Evolutionary conservation across 2,113 vertebrate genomes (phyloP), one percentile per base, ranked within the genome.

Genomic region (Jacana jacana): DNA sequence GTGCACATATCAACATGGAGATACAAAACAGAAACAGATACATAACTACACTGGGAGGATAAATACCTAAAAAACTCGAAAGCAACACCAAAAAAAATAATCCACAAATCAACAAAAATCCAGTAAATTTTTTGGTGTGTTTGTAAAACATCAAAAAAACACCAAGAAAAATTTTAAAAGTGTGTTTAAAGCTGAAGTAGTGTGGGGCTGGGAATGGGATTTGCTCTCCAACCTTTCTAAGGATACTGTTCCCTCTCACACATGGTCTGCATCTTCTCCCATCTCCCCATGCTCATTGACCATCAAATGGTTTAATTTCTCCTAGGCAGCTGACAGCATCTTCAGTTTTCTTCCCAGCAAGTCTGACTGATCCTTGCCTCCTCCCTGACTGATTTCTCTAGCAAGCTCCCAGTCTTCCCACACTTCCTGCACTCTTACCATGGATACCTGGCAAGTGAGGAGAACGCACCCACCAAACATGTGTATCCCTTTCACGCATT

Each of bases 111-210:
- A 6, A 54, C 28, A 54, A 54, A 54, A 30, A 30, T 54, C 5
- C 3, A 18, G 24, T 23, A 33, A 7, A 33, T 48, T 78, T 20
- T 64, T 40, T 19, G 19, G 2, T 27, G 24, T n/a, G 27, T 60
- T 57, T 4, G 2, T 4, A 87, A n/a, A 81, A 84, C 0, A 3
- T 40, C 42, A 95, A 27, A 81, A 89, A 60, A 48, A 64, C 0
- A 0, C 24, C 0, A 0, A 71, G 6, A 10, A 20, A 6, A 79
- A 39, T 63, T 82, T 64, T 39, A 5, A 24, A 94, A 88, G 12
- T 2, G 1, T 19, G 25, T 37, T 87, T 51, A 84, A 42, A 86
- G 69, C 40, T 37, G 13, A 71, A 73, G 54, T 13, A 64, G 17
- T 0, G 0, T 10, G 33, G 23, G 12, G n/a, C 20, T 86, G 46